These are phyloP conservation scores for Gadopsis marmoratus DNA, from an alignment of 2,797 vertebrate genomes.

Conservation along the genomic window DNA sequence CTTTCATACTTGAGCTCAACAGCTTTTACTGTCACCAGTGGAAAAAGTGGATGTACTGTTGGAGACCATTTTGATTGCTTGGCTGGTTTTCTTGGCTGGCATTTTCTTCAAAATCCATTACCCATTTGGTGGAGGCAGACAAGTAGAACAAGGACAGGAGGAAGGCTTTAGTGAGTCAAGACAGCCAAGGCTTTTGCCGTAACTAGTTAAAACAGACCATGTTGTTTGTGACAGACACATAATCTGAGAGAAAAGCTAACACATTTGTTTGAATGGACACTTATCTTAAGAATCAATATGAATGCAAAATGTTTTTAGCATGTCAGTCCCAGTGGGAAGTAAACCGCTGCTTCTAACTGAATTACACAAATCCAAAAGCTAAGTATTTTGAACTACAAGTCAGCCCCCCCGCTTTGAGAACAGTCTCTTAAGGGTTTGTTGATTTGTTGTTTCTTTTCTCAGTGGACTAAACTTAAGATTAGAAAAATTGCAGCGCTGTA, in stretches of 20 bases:
- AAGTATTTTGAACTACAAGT: slow-evolving; percentile 21
- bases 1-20: slow-evolving; percentile 31
- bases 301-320: slow-evolving; percentile 37
- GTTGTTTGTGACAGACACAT: slow-evolving; percentile 44
- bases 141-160: slow-evolving; percentile 62
- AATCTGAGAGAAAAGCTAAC: slow-evolving; percentile 35
- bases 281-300: slow-evolving; percentile 19
- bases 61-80: slow-evolving; percentile 57
- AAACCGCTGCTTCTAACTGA: slow-evolving; percentile 10
- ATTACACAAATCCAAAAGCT: slow-evolving; percentile 17
- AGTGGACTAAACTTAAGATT: slow-evolving; percentile 12
- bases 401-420: slow-evolving; percentile 34
- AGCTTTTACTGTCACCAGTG: slow-evolving; percentile 29
- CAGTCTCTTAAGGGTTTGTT: slow-evolving; percentile 39
- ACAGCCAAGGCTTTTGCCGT: slow-evolving; percentile 41
- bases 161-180: slow-evolving; percentile 58
- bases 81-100: slow-evolving; percentile 62
- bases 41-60: slow-evolving; percentile 29
- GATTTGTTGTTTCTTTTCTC: slow-evolving; percentile 48
- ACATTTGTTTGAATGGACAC: slow-evolving; percentile 49
- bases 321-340: slow-evolving; percentile 7
- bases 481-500: slow-evolving; percentile 7
- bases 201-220: slow-evolving; percentile 51
- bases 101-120: slow-evolving; percentile 65
- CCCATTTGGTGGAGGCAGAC: slow-evolving; percentile 62